Base-by-base conservation (phyloP, 2,797 vertebrate genomes). In the Schizopygopsis pylzovi region DNA sequence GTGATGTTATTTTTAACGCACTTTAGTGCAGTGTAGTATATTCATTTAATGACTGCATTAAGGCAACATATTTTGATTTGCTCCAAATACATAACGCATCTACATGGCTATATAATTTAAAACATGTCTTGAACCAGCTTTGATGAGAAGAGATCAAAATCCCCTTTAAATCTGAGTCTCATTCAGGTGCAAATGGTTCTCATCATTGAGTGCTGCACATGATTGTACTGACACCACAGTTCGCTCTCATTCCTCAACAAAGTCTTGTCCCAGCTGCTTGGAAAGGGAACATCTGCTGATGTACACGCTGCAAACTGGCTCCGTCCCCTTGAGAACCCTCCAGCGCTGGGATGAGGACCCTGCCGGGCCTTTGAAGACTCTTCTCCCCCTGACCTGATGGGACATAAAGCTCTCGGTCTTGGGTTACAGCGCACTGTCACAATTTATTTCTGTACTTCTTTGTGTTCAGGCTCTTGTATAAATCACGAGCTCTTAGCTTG, bases 151-250 rank as follows among this genome's bases (percentile, higher is more conserved):
- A 82, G 37, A 78, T 85, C 63, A 59, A 63, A 77, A 68, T 39
- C n/a, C 22, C 63, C 37, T 68, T 47, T 43, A 45, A 45, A 83
- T 73, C 61, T 54, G 59, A 84, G 61, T 67, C 76, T 87, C 68
- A 83, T 56, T 71, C 56, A 85, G 70, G 73, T 87, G 81, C 76
- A 80, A 88, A 93, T 93, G 92, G 92, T 95, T 95, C 90, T 90
- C 89, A 92, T 94, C 93, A 93, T 80, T 88, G 77, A 91, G 89
- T 90, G 86, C 85, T 87, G 88, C 88, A 85, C 90, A 90, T 65
- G 82, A 88, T 89, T 89, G 87, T 88, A 89, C 90, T 87, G 92
- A 94, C 92, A 94, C 90, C 90, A 93, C 91, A 92, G 92, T 90
- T 86, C 85, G 88, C 73, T 84, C 76, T 88, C 86, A 90, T 91